Evolutionary conservation across 2,888 invertebrate genomes (phyloP).

Genomic region (Machimus rusticus): DNA sequence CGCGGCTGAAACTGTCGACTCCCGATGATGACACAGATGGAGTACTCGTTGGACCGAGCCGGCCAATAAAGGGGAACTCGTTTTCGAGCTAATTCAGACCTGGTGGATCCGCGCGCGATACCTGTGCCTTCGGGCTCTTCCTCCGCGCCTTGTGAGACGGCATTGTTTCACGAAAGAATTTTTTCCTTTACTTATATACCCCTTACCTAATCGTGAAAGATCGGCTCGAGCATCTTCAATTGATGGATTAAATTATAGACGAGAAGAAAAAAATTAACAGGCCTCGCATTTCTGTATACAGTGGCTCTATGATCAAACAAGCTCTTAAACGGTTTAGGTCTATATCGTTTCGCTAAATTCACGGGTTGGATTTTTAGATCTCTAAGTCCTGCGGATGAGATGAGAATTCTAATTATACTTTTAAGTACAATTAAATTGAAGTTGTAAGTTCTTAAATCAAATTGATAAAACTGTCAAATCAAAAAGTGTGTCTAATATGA

Average conservation of each 20-base stretch:
- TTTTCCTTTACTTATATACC: not conserved
- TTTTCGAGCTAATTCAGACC: not conserved
- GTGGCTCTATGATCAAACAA: not conserved
- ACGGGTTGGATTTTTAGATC: not conserved
- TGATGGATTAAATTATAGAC: constrained; percentile 23
- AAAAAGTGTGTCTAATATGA: too few relatives aligned
- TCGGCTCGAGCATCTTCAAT: constrained; percentile 4
- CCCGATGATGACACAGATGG: not conserved
- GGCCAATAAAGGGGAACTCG: not conserved
- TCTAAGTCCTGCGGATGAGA: too few relatives aligned
- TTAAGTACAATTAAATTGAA: too few relatives aligned
- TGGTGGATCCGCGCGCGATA: not conserved
- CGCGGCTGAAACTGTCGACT: not conserved
- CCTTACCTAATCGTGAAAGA: not conserved
- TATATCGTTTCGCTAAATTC: constrained; percentile 17
- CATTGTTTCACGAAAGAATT: not conserved
- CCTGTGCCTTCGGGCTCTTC: not conserved
- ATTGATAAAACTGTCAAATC: too few relatives aligned
- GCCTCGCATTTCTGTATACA: not conserved
- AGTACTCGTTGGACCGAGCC: not conserved
- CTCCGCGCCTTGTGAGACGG: not conserved
- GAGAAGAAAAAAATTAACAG: not conserved
- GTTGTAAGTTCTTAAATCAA: too few relatives aligned
- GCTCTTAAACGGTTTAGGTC: not conserved
- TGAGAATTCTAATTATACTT: too few relatives aligned